Conservation (phyloP, 2,113 vertebrate species). For the Tautogolabrus adspersus region DNA sequence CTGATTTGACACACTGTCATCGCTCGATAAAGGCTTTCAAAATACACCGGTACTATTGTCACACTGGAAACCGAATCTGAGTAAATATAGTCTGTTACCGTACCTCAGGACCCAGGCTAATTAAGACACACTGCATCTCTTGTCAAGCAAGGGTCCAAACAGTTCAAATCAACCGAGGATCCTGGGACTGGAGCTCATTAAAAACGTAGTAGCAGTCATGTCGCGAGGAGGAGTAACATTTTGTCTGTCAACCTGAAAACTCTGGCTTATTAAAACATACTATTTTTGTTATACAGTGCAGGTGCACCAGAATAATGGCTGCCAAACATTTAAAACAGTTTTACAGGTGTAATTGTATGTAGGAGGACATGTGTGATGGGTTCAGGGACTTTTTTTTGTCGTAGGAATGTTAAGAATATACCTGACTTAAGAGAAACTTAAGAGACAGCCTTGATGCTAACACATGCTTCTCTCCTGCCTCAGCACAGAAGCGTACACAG, state of each 20-base stretch:
- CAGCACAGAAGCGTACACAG: neutral
- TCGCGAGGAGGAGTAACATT: conserved; percentile 29
- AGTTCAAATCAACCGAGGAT: conserved; percentile 23
- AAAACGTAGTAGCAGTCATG: conserved; percentile 23
- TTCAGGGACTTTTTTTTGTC: conserved; percentile 3
- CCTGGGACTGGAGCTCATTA: conserved; percentile 56
- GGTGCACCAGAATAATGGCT: neutral
- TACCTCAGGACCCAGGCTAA: conserved; percentile 46
- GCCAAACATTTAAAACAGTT: conserved; percentile 13
- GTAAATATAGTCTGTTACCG: conserved; percentile 39
- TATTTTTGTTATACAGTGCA: conserved; percentile 33
- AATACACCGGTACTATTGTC: conserved; percentile 39
- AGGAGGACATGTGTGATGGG: conserved; percentile 16
- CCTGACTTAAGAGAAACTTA: neutral
- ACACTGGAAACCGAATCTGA: conserved; percentile 24
- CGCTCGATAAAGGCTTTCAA: conserved; percentile 44
- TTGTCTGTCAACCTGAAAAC: conserved; percentile 39
- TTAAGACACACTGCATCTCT: conserved; percentile 54
- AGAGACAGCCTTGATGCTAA: neutral
- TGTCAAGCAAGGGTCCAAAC: conserved; percentile 44
- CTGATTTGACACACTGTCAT: conserved; percentile 21
- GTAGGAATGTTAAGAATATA: neutral
- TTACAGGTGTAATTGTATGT: conserved; percentile 2
- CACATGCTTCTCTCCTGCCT: neutral
- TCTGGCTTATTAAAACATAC: conserved; percentile 57